These are phyloP conservation scores for Suricata suricatta DNA, from an alignment of 2,113 vertebrate species.

Conservation along the genomic window DNA sequence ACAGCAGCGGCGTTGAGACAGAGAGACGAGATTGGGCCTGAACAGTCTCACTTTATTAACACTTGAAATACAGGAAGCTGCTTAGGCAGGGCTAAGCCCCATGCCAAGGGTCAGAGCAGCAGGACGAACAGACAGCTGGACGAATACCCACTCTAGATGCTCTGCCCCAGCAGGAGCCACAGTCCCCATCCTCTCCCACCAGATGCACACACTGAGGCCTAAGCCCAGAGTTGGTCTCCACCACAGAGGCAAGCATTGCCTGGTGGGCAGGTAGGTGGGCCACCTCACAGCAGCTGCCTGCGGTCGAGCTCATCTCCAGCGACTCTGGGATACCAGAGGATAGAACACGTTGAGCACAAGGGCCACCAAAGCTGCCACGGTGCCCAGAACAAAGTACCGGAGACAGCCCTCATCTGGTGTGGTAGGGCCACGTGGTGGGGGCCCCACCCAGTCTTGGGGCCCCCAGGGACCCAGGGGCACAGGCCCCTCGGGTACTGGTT, in stretches of 20 bases:
- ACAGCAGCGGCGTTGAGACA: slow-evolving; percentile 67
- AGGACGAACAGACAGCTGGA: slow-evolving; percentile 48
- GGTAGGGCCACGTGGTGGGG: slow-evolving; percentile 86
- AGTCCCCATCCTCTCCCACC: slow-evolving; percentile 17
- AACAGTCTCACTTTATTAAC: slow-evolving; percentile 79
- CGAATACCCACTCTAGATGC: slow-evolving; percentile 7
- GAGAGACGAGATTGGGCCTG: slow-evolving; percentile 70
- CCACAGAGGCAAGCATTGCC: slow-evolving; percentile 47
- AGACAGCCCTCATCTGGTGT: slow-evolving; percentile 91
- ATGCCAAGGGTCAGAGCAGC: slow-evolving; percentile 52
- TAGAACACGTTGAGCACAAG: slow-evolving; percentile 94
- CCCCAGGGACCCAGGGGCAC: slow-evolving; percentile 79
- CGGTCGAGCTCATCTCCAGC: slow-evolving; percentile 85
- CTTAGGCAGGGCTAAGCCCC: slow-evolving; percentile 53
- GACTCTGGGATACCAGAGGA: slow-evolving; percentile 90
- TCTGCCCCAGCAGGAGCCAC: slow-evolving; percentile 49
- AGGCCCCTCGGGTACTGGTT: slow-evolving; percentile 80
- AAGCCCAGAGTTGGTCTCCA: slow-evolving; percentile 37
- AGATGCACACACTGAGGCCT: slow-evolving; percentile 48
- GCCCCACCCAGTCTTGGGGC: slow-evolving; percentile 82
- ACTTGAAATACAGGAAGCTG: slow-evolving; percentile 72
- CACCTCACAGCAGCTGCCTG: slow-evolving; percentile 65
- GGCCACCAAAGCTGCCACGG: slow-evolving; percentile 92
- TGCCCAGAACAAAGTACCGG: slow-evolving; percentile 94
- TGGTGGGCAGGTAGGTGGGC: slow-evolving; percentile 1